phyloP scores from a whole-genome alignment of 2,797 vertebrate genomes.

The Coreius guichenoti region DNA sequence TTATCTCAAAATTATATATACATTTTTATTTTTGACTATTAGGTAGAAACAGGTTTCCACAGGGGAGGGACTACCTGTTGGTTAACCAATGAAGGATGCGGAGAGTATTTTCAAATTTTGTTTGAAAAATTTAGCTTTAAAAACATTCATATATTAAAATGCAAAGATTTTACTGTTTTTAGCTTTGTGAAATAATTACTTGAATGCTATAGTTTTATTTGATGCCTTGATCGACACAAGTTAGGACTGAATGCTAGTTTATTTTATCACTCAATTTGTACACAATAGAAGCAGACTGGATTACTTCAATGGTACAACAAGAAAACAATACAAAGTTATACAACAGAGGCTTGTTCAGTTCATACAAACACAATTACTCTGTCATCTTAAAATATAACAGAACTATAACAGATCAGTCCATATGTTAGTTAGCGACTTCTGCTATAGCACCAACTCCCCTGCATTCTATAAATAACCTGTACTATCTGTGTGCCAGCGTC shows the following conservation, averaged over 20 bases:
- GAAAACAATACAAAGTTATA: neutral
- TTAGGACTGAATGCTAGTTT: neutral
- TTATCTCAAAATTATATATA: neutral
- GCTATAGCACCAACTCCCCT: slow-evolving; percentile 43
- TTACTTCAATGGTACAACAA: neutral
- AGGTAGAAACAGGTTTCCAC: neutral
- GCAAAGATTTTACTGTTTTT: neutral
- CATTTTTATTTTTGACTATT: neutral
- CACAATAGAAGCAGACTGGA: neutral
- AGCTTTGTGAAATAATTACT: neutral
- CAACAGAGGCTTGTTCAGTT: neutral
- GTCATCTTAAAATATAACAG: neutral
- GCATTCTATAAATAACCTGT: slow-evolving; percentile 59
- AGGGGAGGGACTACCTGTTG: neutral
- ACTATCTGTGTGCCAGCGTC: slow-evolving; percentile 54
- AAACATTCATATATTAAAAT: neutral
- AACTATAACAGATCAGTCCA: slow-evolving; percentile 54
- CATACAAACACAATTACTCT: neutral
- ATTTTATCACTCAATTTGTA: neutral
- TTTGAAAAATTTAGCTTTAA: neutral
- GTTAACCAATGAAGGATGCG: neutral
- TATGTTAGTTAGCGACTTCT: slow-evolving; percentile 54
- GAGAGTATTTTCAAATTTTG: neutral
- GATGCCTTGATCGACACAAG: neutral
- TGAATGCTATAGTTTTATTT: neutral